Conservation (phyloP, 2,888 invertebrate genomes). For the Drosophila quinaria region DNA sequence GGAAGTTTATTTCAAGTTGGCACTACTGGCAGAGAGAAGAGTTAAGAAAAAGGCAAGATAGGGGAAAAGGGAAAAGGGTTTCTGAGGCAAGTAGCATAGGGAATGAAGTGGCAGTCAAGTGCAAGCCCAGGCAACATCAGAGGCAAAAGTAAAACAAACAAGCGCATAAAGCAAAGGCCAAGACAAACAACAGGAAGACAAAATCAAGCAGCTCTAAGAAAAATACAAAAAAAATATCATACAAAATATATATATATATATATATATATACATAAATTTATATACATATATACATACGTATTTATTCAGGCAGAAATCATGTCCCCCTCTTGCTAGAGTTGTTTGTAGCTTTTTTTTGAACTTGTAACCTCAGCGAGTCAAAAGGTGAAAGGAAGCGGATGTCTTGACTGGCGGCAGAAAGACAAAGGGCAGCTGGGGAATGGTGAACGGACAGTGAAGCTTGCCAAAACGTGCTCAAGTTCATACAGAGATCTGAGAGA, state of each 20-base stretch:
- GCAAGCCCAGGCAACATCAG: constrained; percentile 41
- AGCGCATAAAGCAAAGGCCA: constrained; percentile 56
- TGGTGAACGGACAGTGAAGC: constrained; percentile 23
- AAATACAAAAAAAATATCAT: constrained; percentile 9
- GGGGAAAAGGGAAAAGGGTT: neutral
- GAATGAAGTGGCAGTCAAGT: constrained; percentile 66
- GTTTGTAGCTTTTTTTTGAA: constrained; percentile 53
- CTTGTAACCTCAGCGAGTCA: constrained; percentile 57
- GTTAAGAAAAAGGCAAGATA: no score
- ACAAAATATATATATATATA: constrained; percentile 13
- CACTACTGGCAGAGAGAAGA: constrained; percentile 2
- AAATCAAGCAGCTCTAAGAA: constrained; percentile 52
- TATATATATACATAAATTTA: neutral
- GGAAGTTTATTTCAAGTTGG: constrained; percentile 69
- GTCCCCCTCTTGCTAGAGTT: neutral
- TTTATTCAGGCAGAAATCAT: constrained; percentile 16
- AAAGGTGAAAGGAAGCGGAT: constrained; percentile 60
- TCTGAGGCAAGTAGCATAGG: constrained; percentile 24
- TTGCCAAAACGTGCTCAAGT: constrained; percentile 65
- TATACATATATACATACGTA: neutral
- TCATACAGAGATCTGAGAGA: constrained; percentile 22
- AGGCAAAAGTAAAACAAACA: constrained; percentile 58
- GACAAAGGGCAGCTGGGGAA: no score
- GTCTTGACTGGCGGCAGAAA: constrained; percentile 10
- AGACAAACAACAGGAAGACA: constrained; percentile 65